Conservation (phyloP, 92 coral and sea anemone genomes). For the Siderastrea radians region DNA sequence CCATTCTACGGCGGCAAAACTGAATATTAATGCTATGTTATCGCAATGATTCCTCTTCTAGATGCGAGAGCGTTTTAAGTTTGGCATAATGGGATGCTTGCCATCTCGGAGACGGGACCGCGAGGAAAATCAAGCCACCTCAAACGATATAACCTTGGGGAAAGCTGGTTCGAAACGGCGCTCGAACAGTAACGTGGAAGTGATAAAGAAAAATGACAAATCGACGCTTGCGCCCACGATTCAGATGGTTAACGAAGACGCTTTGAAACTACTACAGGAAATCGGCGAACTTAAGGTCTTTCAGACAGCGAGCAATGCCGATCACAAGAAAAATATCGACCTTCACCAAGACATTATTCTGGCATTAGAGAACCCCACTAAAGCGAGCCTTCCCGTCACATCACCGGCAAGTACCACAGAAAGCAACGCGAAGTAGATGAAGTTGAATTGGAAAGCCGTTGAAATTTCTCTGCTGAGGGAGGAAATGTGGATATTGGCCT, state of each 20-base stretch:
- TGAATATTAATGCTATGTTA: slow-evolving; percentile 43
- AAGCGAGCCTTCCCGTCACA: slow-evolving; percentile 50
- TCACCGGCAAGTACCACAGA: slow-evolving; percentile 13
- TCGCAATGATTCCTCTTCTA: slow-evolving; percentile 50
- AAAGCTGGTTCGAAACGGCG: slow-evolving; percentile 49
- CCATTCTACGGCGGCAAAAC: slow-evolving; percentile 36
- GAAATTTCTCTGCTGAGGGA: not conserved
- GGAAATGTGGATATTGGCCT: not conserved
- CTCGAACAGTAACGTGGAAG: slow-evolving; percentile 44
- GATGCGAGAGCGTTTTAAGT: slow-evolving; percentile 91
- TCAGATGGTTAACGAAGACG: slow-evolving; percentile 95
- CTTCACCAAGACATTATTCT: slow-evolving; percentile 89
- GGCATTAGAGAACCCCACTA: slow-evolving; percentile 95
- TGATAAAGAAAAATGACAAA: slow-evolving; percentile 35
- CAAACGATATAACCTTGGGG: slow-evolving; percentile 55
- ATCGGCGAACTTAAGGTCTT: slow-evolving; percentile 97
- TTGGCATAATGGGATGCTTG: slow-evolving; percentile 92
- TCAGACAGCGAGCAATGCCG: slow-evolving; percentile 81
- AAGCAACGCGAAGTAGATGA: slow-evolving; percentile 60
- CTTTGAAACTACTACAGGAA: slow-evolving; percentile 90
- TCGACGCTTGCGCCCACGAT: slow-evolving; percentile 81
- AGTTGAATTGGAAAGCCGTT: slow-evolving; percentile 6
- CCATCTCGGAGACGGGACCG: slow-evolving; percentile 82
- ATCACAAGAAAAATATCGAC: slow-evolving; percentile 80
- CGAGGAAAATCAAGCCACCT: slow-evolving; percentile 45